Conservation (phyloP, 2,797 vertebrate genomes). For the Momotus momota region DNA sequence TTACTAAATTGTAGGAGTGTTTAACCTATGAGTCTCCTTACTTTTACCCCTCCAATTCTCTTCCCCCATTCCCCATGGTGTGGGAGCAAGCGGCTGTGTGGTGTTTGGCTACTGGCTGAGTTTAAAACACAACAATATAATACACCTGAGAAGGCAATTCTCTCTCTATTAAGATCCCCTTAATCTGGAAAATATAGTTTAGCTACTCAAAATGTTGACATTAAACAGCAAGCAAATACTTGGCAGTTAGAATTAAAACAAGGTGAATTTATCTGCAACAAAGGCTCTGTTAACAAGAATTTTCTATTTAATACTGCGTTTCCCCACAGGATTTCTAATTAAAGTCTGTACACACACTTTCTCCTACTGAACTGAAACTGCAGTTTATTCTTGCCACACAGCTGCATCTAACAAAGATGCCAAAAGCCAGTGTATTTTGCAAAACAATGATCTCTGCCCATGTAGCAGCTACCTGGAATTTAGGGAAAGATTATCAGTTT, state of each 20-base stretch:
- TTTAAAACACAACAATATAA: neutral
- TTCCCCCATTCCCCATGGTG: neutral
- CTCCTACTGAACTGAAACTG: neutral
- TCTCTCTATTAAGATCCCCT: neutral
- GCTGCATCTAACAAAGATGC: neutral
- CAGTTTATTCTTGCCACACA: neutral
- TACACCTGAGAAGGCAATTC: neutral
- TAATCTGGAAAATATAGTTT: neutral
- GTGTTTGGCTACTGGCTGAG: neutral
- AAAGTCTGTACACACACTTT: neutral
- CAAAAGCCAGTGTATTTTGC: neutral
- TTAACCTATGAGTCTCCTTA: neutral
- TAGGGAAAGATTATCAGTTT: neutral
- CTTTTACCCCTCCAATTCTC: neutral
- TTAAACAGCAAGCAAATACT: neutral
- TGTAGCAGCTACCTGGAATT: neutral
- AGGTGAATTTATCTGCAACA: neutral
- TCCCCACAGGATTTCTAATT: neutral
- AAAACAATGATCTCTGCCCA: neutral
- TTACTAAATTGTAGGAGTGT: neutral
- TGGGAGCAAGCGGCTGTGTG: neutral
- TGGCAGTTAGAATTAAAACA: neutral
- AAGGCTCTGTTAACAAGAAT: neutral
- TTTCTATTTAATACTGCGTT: neutral
- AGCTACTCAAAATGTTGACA: neutral